A percentile compares a stretch with the other conserved stretches of the same genome.
phyloP scores from a whole-genome alignment of 23 tunicate genomes.

The Halocynthia aurantium region DNA sequence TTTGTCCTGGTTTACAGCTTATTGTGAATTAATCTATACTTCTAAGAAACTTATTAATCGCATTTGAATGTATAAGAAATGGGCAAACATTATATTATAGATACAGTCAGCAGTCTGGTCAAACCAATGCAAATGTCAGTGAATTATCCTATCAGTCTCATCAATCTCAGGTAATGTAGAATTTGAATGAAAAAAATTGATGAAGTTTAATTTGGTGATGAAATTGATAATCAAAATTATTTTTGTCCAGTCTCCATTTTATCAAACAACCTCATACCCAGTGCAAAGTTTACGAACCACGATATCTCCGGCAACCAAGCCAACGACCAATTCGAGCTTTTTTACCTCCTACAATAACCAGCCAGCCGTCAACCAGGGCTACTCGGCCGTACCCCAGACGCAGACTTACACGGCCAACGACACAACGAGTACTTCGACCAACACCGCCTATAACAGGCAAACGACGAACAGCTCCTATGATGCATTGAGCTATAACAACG shows the following conservation, averaged over 20 bases:
- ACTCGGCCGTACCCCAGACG: too few relatives aligned
- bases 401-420: too few relatives aligned
- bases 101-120: not conserved
- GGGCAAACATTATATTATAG: not conserved
- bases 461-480: too few relatives aligned
- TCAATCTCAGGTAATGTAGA: slow-evolving; percentile 1
- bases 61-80: not conserved
- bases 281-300: not conserved
- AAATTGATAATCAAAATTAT: not conserved
- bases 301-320: not conserved
- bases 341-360: not conserved
- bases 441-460: too few relatives aligned
- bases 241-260: slow-evolving; percentile 15
- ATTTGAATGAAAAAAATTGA: not conserved
- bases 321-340: not conserved
- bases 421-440: too few relatives aligned
- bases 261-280: slow-evolving; percentile 9
- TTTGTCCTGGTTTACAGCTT: too few relatives aligned
- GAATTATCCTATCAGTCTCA: not conserved
- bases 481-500: too few relatives aligned
- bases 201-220: not conserved
- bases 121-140: not conserved
- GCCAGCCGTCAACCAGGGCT: not conserved
- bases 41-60: too few relatives aligned
- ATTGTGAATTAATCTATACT: too few relatives aligned